phyloP scores from a whole-genome alignment of 2,113 vertebrate genomes.

The Cathartes aura region DNA sequence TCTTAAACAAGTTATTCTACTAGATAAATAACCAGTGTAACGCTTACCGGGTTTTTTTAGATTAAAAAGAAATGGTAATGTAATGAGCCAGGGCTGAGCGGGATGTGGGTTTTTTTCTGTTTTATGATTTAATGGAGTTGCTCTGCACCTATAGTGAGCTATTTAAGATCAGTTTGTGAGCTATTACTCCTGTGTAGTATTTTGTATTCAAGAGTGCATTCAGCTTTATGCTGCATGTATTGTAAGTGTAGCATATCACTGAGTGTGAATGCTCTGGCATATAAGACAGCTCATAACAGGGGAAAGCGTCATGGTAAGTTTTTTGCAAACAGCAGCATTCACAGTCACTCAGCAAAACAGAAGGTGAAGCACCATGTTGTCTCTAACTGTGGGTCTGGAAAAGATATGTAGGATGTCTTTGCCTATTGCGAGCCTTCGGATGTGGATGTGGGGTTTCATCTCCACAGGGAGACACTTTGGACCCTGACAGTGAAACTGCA shows the following conservation, averaged over 20 bases:
- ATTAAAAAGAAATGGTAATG: not conserved
- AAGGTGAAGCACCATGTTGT: not conserved
- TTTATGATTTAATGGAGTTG: not conserved
- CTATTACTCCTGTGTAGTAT: not conserved
- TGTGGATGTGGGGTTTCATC: not conserved
- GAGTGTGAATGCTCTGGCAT: not conserved
- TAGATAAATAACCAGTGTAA: not conserved
- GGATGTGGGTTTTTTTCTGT: not conserved
- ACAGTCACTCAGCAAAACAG: not conserved
- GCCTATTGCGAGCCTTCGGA: not conserved
- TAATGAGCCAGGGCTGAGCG: not conserved
- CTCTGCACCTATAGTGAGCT: not conserved
- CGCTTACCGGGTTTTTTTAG: not conserved
- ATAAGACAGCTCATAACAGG: not conserved
- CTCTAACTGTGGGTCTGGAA: not conserved
- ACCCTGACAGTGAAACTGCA: not conserved
- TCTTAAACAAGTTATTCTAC: not conserved
- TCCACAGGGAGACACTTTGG: not conserved
- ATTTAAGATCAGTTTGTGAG: not conserved
- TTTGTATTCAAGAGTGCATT: not conserved
- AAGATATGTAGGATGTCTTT: not conserved
- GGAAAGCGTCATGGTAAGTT: not conserved
- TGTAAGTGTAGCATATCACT: not conserved
- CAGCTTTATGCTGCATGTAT: not conserved
- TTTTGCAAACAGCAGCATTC: not conserved